phyloP scores from a whole-genome alignment of 1,140 invertebrate species.

The Bombus vancouverensis region DNA sequence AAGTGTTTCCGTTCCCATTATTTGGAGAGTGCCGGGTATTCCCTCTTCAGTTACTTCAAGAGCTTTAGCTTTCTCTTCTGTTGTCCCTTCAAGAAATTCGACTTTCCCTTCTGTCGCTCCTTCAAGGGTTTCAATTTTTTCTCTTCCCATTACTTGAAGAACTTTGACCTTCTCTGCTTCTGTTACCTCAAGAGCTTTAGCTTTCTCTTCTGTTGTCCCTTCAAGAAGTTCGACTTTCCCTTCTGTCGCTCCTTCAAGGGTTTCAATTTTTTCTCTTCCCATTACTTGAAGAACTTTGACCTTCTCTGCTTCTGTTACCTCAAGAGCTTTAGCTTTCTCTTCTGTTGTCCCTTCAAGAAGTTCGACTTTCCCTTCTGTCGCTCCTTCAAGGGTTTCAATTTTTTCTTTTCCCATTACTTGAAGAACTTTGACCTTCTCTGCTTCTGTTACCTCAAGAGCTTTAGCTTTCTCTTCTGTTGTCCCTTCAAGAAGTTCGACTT shows the following conservation, averaged over 20 bases:
- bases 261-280: background rate
- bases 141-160: background rate
- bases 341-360: accelerated
- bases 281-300: background rate
- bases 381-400: accelerated
- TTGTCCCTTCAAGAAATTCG: background rate
- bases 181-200: accelerated
- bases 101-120: background rate
- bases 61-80: background rate
- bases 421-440: background rate
- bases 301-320: no score
- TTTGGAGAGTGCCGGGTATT: background rate
- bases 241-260: background rate
- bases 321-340: no score
- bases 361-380: accelerated
- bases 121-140: background rate
- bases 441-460: background rate
- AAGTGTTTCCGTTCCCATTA: background rate
- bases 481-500: background rate
- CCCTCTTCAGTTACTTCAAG: background rate
- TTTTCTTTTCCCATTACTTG: background rate
- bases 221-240: background rate
- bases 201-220: background rate
- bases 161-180: accelerated
- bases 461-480: background rate